Evolutionary conservation across 2,797 vertebrate genomes (phyloP).

Genomic region (Adrianichthys oophorus): DNA sequence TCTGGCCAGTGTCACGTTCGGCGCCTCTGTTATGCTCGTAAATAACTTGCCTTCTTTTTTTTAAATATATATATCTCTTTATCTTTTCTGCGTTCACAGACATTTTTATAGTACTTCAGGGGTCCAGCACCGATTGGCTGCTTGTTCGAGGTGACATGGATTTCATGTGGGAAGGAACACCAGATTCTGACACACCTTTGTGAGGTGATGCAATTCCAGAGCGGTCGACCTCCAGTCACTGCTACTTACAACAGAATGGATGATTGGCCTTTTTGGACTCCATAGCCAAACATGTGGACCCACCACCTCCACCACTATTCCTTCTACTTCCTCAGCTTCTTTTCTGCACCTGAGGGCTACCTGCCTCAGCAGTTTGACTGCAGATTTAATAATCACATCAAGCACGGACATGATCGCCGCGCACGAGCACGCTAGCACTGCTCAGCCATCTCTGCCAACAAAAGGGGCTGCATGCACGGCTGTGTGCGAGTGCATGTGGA

Average conservation of each 20-base stretch:
- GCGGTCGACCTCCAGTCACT: slow-evolving; percentile 27
- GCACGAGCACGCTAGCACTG: slow-evolving; percentile 51
- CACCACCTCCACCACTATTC: slow-evolving; percentile 25
- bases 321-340: slow-evolving; percentile 12
- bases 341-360: slow-evolving; percentile 33
- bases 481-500: slow-evolving; percentile 53
- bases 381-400: slow-evolving; percentile 42
- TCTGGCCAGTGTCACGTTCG: slow-evolving; percentile 76
- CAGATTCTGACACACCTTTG: slow-evolving; percentile 40
- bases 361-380: slow-evolving; percentile 38
- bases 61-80: slow-evolving; percentile 52
- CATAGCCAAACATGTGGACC: slow-evolving; percentile 60
- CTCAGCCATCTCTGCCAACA: slow-evolving; percentile 66
- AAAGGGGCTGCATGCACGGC: slow-evolving; percentile 59
- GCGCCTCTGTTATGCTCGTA: slow-evolving; percentile 80
- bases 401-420: slow-evolving; percentile 46
- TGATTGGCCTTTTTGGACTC: slow-evolving; percentile 64
- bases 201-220: slow-evolving; percentile 31
- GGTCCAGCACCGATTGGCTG: slow-evolving; percentile 54
- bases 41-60: slow-evolving; percentile 74
- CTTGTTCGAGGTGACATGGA: slow-evolving; percentile 63
- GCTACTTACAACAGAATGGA: slow-evolving; percentile 49
- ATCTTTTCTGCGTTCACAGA: slow-evolving; percentile 62
- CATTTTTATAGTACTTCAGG: slow-evolving; percentile 60
- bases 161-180: slow-evolving; percentile 33